These are phyloP conservation scores for Periophthalmodon schlosseri DNA, from an alignment of 2,113 vertebrate species.

Conservation along the genomic window DNA sequence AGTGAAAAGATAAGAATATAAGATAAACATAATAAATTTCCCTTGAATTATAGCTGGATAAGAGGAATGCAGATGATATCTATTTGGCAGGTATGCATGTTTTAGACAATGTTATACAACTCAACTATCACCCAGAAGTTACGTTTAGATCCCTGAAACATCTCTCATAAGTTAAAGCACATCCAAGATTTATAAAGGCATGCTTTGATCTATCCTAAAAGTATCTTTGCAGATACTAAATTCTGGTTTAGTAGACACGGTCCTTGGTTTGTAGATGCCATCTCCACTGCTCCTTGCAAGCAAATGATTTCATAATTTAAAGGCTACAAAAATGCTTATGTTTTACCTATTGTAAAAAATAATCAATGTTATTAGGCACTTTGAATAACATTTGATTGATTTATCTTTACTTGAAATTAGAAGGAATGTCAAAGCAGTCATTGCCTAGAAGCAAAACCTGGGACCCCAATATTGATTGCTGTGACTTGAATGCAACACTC, in stretches of 20 bases:
- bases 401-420: background rate
- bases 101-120: background rate
- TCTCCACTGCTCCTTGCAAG: background rate
- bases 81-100: background rate
- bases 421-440: background rate
- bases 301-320: no score
- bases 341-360: background rate
- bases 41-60: background rate
- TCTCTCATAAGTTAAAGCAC: background rate
- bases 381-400: background rate
- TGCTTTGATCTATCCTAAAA: background rate
- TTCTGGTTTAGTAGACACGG: background rate
- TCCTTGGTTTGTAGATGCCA: background rate
- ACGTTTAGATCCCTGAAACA: background rate
- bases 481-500: background rate
- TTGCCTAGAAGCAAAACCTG: background rate
- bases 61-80: background rate
- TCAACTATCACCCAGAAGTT: background rate
- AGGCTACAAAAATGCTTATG: no score
- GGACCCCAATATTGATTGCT: background rate
- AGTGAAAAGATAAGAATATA: background rate
- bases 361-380: background rate
- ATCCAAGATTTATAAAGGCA: background rate
- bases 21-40: background rate
- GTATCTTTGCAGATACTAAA: background rate